A percentile compares a stretch with the other conserved stretches of the same genome.
Evolutionary conservation across 2,797 vertebrate genomes (phyloP).

Genomic region (Otolemur crassicaudatus): DNA sequence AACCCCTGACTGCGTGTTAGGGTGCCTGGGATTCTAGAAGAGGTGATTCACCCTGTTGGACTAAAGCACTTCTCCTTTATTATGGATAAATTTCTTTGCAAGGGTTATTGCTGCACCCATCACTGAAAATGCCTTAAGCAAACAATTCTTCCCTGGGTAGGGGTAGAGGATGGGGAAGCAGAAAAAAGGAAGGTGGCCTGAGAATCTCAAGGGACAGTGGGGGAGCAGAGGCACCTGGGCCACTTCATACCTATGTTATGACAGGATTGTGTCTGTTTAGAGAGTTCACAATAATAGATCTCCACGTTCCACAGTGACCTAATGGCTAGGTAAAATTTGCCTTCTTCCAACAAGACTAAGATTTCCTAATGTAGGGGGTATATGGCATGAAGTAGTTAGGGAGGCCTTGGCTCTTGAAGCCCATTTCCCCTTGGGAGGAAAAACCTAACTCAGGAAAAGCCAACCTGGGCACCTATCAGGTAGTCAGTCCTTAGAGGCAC

Average conservation of each 20-base stretch:
- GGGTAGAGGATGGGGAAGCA: not conserved
- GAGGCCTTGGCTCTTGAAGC: not conserved
- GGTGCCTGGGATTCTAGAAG: not conserved
- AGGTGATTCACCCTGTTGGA: not conserved
- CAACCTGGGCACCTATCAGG: not conserved
- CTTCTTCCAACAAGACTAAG: not conserved
- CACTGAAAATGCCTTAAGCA: not conserved
- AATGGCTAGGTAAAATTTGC: not conserved
- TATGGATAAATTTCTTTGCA: not conserved
- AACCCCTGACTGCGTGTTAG: not conserved
- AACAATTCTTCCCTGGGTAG: not conserved
- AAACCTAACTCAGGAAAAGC: slow-evolving; percentile 13
- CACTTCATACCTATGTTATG: not conserved
- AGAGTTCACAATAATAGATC: not conserved
- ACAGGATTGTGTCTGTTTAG: not conserved
- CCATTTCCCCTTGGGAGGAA: not conserved
- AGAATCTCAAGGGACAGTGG: not conserved
- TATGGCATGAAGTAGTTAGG: not conserved
- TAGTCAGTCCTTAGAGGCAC: not conserved
- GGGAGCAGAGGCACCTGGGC: not conserved
- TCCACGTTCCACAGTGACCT: not conserved
- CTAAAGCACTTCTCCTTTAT: not conserved
- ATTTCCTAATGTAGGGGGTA: not conserved
- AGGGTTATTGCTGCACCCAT: not conserved
- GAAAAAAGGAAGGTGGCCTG: not conserved